Base-by-base conservation (phyloP, 64 coral and sea anemone species). In the Trachythela sp. region DNA sequence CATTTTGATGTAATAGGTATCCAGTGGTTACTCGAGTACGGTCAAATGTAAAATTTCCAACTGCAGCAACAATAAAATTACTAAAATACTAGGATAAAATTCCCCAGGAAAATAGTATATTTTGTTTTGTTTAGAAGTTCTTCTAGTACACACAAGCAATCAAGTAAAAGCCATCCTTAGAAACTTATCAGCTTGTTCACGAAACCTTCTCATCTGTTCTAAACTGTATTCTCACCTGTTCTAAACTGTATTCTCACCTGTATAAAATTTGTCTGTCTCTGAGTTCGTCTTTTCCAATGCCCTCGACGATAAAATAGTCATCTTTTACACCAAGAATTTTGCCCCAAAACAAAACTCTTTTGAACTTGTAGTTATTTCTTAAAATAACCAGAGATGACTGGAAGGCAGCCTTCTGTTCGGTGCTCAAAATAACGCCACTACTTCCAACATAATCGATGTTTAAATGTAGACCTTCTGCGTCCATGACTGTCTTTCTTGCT, bases 261-360 rank as follows among this genome's bases (percentile, higher is more conserved):
- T 99, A 99, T 32, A 99, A 91, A 40, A 91, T 89, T 83, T 99
- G 94, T 70, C 94, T 91, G 24, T 93, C 93, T 77, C 94, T 99
- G 15, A 99, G 49, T 70, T 95, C 96, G 84, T 99, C 96, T 90
- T 95, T 99, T 0, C 96, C 89, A 40, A 87, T 89, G 89, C 96
- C 96, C 86, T 94, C 91, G 38, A 95, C 94, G 48, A 99, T 95
- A 13, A 99, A 99, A 36, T 99, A 99, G 58, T 95, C 91, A 48
- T 92, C 94, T 72, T 99, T 99, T 31, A 99, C 96, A 48, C 96
- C 96, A 90, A 95, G 59, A 87, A 99, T 93, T 86, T 99, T 99
- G 10, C 96, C 96, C 96, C 96, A 99, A 85, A 94, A 99, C 50
- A 92, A 87, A 29, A 99, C 96, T 88, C 87, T 50, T 64, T 83